phyloP scores from a whole-genome alignment of 2,113 vertebrate species.

The Colistium nudipinnis region DNA sequence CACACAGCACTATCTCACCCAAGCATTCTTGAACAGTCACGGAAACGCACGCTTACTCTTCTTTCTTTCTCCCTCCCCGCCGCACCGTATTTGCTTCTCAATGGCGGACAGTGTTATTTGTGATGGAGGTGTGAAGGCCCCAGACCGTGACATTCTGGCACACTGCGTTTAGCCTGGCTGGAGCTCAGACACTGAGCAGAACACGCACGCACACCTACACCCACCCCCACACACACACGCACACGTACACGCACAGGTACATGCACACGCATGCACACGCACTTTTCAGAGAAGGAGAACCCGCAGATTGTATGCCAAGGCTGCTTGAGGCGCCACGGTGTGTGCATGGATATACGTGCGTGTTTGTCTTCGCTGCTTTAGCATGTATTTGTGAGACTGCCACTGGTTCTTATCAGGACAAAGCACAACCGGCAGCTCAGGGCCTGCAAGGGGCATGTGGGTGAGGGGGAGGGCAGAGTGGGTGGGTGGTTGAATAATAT shows the following conservation, averaged over 20 bases:
- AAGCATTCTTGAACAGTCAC: constrained; percentile 56
- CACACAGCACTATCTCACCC: constrained; percentile 10
- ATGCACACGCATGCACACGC: constrained; percentile 36
- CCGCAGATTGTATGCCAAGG: constrained; percentile 59
- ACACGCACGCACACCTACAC: constrained; percentile 39
- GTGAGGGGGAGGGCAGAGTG: constrained; percentile 36
- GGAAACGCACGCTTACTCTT: constrained; percentile 46
- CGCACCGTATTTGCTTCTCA: neutral
- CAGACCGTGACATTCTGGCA: constrained; percentile 73
- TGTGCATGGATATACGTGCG: constrained; percentile 56
- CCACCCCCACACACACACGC: constrained; percentile 36
- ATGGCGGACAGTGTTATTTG: constrained; percentile 71
- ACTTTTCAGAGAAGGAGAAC: constrained; percentile 47
- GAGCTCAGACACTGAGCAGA: constrained; percentile 63
- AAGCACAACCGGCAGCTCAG: constrained; percentile 73
- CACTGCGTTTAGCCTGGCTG: constrained; percentile 68
- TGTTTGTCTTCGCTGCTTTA: constrained; percentile 32
- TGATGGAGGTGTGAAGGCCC: constrained; percentile 72
- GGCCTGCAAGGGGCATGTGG: constrained; percentile 60
- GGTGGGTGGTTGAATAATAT: constrained; percentile 49
- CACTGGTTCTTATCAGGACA: constrained; percentile 77
- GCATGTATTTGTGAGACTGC: constrained; percentile 52
- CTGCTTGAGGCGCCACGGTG: constrained; percentile 64
- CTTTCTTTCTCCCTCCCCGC: constrained; percentile 10
- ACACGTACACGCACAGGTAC: constrained; percentile 39